A percentile compares a stretch with the other conserved stretches of the same genome.
Evolutionary conservation across 2,888 invertebrate genomes (phyloP).

Genomic region (Lycocerus yunnanus): DNA sequence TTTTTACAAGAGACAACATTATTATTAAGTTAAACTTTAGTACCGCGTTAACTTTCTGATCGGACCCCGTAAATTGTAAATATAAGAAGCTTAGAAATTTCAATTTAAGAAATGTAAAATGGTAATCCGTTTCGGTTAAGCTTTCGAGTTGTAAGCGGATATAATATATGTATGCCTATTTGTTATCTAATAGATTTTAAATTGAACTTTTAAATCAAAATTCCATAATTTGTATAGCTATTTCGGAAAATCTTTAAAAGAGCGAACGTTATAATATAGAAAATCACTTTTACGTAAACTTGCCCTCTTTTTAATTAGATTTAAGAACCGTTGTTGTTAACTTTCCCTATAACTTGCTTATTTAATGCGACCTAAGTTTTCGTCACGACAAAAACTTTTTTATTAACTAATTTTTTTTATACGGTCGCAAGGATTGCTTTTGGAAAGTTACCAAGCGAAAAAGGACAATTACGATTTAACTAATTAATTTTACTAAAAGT

Average conservation of each 20-base stretch:
- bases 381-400: background rate
- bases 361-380: background rate
- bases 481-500: no score
- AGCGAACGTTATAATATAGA: background rate
- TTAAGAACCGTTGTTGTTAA: background rate
- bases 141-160: background rate
- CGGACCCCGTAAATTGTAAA: background rate
- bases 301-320: background rate
- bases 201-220: constrained; percentile 4
- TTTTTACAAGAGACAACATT: no score
- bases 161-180: background rate
- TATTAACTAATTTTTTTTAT: background rate
- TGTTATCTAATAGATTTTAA: constrained; percentile 4
- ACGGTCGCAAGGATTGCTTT: background rate
- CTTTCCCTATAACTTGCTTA: background rate
- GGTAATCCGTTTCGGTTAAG: background rate
- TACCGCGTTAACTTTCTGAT: background rate
- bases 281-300: background rate
- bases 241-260: background rate
- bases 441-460: background rate
- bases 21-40: no score
- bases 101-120: constrained; percentile 1
- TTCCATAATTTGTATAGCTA: background rate
- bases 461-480: background rate
- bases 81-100: background rate